Evolutionary conservation across 1,140 invertebrate species (phyloP).

Genomic region (Pseudoatta argentina): DNA sequence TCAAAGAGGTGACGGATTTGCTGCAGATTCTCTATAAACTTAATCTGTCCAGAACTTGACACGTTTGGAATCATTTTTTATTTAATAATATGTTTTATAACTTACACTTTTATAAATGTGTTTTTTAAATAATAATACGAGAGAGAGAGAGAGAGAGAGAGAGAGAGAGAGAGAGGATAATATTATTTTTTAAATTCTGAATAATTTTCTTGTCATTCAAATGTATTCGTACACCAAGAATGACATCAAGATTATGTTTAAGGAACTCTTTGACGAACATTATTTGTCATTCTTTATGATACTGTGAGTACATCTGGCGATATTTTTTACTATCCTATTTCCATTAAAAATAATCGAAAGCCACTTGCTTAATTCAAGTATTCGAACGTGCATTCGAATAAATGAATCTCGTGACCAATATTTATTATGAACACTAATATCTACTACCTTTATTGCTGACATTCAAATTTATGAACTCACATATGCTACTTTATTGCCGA

Average conservation of each 20-base stretch:
- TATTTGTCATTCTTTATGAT: neutral
- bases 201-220: neutral
- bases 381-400: neutral
- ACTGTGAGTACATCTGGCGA: neutral
- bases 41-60: constrained; percentile 2
- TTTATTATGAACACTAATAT: neutral
- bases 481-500: neutral
- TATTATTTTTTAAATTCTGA: neutral
- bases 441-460: constrained; percentile 7
- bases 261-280: neutral
- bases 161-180: neutral
- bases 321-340: constrained; percentile 13
- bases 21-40: neutral
- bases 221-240: too few relatives aligned
- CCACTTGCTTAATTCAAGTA: neutral
- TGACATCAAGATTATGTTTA: neutral
- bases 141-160: neutral
- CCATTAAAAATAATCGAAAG: neutral
- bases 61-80: neutral
- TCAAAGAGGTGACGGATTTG: neutral
- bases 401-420: too few relatives aligned
- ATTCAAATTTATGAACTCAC: constrained; percentile 7
- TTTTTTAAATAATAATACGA: neutral
- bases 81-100: neutral
- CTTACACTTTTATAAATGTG: neutral